These are phyloP conservation scores for Pipistrellus nathusii DNA, from an alignment of 2,797 vertebrate genomes.

Conservation along the genomic window DNA sequence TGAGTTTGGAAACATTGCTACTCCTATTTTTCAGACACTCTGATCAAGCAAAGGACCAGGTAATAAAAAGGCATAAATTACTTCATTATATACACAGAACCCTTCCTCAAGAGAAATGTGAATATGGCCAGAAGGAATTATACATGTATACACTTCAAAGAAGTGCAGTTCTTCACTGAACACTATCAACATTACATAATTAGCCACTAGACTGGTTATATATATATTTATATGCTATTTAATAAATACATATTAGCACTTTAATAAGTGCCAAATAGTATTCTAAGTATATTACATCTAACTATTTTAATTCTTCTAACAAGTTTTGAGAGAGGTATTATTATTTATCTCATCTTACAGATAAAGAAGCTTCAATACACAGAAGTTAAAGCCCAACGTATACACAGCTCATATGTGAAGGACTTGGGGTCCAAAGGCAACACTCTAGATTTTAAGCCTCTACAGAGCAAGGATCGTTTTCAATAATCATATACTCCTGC, in stretches of 20 bases:
- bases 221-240: background rate
- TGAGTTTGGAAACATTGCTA: background rate
- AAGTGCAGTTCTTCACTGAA: background rate
- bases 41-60: background rate
- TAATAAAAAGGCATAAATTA: conserved; percentile 13
- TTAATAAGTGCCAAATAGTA: background rate
- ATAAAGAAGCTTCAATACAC: background rate
- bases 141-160: background rate
- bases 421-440: background rate
- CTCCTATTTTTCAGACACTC: background rate
- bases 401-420: background rate
- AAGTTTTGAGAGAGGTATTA: background rate
- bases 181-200: background rate
- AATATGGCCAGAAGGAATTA: background rate
- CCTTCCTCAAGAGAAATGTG: background rate
- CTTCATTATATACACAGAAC: background rate
- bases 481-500: background rate
- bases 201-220: background rate
- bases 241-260: background rate
- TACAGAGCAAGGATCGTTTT: conserved; percentile 4
- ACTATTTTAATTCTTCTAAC: background rate
- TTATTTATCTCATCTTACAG: background rate
- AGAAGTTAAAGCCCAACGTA: background rate
- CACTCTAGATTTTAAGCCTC: conserved; percentile 1
- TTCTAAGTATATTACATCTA: background rate